phyloP scores from a whole-genome alignment of 2,113 vertebrate genomes.

The Tamias sibiricus region DNA sequence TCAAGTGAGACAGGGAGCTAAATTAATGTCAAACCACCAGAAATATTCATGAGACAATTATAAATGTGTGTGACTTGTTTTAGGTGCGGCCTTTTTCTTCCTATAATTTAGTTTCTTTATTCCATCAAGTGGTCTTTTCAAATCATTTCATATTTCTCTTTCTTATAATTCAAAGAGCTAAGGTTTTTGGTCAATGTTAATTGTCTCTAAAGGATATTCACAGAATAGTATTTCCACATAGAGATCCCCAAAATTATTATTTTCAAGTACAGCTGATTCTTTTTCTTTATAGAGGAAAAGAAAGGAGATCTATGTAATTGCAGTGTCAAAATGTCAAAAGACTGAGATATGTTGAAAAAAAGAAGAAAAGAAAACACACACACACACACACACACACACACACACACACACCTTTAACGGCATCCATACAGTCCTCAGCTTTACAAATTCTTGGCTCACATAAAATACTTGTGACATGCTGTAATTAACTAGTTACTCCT shows the following conservation, averaged over 20 bases:
- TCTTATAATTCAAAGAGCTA: conserved; percentile 25
- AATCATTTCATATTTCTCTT: conserved; percentile 29
- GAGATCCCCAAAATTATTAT: conserved; percentile 74
- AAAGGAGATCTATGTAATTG: conserved; percentile 74
- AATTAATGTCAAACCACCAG: neutral
- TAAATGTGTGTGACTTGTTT: neutral
- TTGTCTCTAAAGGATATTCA: conserved; percentile 58
- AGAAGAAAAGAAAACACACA: conserved; percentile 10
- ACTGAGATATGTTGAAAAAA: conserved; percentile 61
- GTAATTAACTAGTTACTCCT: conserved; percentile 82
- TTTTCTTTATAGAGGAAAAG: conserved; percentile 62
- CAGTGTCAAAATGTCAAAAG: conserved; percentile 79
- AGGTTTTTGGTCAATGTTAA: conserved; percentile 67
- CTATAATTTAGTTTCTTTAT: conserved; percentile 7
- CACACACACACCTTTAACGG: neutral
- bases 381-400: neutral
- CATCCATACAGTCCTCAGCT: conserved; percentile 10
- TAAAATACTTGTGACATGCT: conserved; percentile 73
- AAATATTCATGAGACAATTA: neutral
- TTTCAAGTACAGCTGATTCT: conserved; percentile 65
- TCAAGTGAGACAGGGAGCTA: neutral
- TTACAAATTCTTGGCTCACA: conserved; percentile 64
- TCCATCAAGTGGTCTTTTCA: conserved; percentile 18
- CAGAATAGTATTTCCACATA: conserved; percentile 54
- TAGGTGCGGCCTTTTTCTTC: conserved; percentile 20